Base-by-base conservation (phyloP, 2,113 vertebrate species). In the Coturnix japonica region DNA sequence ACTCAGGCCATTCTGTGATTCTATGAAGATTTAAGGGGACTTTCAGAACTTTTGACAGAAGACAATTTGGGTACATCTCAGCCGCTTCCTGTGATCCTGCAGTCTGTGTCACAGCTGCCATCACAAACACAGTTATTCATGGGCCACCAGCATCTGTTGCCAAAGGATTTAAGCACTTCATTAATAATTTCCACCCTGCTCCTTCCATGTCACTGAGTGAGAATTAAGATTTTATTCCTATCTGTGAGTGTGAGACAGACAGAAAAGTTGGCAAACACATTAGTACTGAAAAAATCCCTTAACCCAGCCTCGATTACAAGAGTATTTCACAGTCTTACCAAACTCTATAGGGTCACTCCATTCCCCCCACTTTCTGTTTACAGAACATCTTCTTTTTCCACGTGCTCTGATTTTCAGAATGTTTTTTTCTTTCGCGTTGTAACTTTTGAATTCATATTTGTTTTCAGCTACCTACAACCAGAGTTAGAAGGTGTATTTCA, bases 291-390 rank as follows among this genome's bases (percentile, higher is more conserved):
- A 14, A 14, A 78, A 69, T 53, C 51, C 51, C 51, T 17, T 20
- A n/a, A n/a, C 54, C 30, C 31, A 56, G 6, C 54, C 54, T n/a
- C 35, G 21, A n/a, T 6, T 5, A 56, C 21, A 51, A 30, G 30
- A 75, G 1, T 25, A n/a, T 31, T 81, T 44, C 4, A 3, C 10
- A 22, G 8, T 33, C 92, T 96, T 93, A 97, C 97, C 96, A 18
- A 97, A 95, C 12, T 88, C 77, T 1, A 81, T 56, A 11, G 87
- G 88, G 39, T 74, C 20, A 53, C 95, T 97, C 97, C 97, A 97
- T 46, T 88, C 46, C 0, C 97, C 87, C 96, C 96, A 97, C 0
- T 8, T 47, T 12, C 4, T 9, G 31, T 20, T 70, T 25, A 96
- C 0, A 0, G 0, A 1, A 70, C 95, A 96, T 13, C 7, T 0